These are phyloP conservation scores for Heliconius hermathena DNA, from an alignment of 1,140 invertebrate species.

Conservation along the genomic window DNA sequence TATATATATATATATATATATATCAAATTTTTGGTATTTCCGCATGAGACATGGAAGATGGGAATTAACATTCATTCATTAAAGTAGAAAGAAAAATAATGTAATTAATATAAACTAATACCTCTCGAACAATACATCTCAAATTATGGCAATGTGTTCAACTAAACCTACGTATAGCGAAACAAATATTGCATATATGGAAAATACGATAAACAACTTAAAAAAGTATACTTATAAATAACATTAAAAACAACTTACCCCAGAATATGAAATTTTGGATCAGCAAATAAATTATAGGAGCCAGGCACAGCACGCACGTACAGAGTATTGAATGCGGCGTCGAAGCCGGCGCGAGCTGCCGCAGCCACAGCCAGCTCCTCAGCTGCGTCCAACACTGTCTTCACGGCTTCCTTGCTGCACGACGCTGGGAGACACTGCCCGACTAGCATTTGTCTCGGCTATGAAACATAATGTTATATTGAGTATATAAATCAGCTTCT, in stretches of 20 bases:
- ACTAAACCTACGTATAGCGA: too few relatives aligned
- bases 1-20: too few relatives aligned
- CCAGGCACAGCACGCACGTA: conserved; percentile 87
- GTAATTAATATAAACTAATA: too few relatives aligned
- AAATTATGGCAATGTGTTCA: too few relatives aligned
- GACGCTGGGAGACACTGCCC: conserved; percentile 88
- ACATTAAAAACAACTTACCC: conserved; percentile 80
- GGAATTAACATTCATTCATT: too few relatives aligned
- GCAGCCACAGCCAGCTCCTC: conserved; percentile 72
- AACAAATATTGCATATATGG: too few relatives aligned
- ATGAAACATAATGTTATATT: neutral
- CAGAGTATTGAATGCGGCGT: conserved; percentile 80
- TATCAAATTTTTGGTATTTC: too few relatives aligned
- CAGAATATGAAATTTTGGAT: conserved; percentile 87
- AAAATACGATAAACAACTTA: too few relatives aligned
- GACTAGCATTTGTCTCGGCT: conserved; percentile 82
- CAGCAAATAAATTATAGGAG: conserved; percentile 84
- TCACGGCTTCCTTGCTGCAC: conserved; percentile 84
- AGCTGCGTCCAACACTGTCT: conserved; percentile 82
- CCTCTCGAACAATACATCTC: too few relatives aligned
- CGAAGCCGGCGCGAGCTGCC: conserved; percentile 63
- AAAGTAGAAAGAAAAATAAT: too few relatives aligned
- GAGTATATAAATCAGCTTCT: too few relatives aligned
- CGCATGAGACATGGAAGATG: too few relatives aligned
- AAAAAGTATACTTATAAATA: neutral